Conservation (phyloP, 2,113 vertebrate genomes). For the Nibea albiflora region DNA sequence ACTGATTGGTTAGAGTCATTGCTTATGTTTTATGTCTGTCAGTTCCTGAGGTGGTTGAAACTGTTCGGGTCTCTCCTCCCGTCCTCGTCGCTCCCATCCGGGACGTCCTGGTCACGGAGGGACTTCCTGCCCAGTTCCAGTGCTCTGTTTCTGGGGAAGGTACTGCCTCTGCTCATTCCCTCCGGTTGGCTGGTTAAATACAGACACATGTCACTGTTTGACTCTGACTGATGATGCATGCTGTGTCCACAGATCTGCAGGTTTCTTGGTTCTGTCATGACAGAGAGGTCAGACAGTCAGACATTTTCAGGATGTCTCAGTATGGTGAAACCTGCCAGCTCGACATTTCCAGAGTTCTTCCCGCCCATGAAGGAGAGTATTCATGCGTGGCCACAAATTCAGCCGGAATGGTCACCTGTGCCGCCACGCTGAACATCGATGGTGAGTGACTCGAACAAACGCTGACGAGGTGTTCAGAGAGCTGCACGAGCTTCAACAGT, state of each 20-base stretch:
- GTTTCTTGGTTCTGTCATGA: slow-evolving; percentile 92
- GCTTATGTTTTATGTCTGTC: background rate
- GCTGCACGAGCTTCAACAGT: slow-evolving; percentile 25
- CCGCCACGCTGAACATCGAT: slow-evolving; percentile 88
- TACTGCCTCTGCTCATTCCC: slow-evolving; percentile 55
- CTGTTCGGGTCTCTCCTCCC: slow-evolving; percentile 87
- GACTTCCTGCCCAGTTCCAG: slow-evolving; percentile 88
- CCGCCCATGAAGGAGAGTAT: slow-evolving; percentile 90
- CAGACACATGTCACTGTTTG: background rate
- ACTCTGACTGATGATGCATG: background rate
- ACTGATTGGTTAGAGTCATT: background rate
- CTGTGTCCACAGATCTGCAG: slow-evolving; percentile 87
- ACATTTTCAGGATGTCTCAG: slow-evolving; percentile 92
- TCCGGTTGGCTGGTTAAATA: background rate
- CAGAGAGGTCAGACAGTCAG: slow-evolving; percentile 90
- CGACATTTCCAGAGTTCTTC: slow-evolving; percentile 89
- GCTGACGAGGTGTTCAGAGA: background rate
- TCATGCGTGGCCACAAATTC: slow-evolving; percentile 91
- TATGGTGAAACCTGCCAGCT: slow-evolving; percentile 91
- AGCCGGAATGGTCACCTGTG: slow-evolving; percentile 92
- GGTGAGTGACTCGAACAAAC: slow-evolving; percentile 80
- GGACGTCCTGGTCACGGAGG: slow-evolving; percentile 87
- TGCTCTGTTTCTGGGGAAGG: slow-evolving; percentile 93
- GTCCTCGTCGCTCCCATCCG: slow-evolving; percentile 85
- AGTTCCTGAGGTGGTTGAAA: slow-evolving; percentile 92